These are phyloP conservation scores for Troides helena DNA, from an alignment of 2,888 invertebrate genomes.

Conservation along the genomic window DNA sequence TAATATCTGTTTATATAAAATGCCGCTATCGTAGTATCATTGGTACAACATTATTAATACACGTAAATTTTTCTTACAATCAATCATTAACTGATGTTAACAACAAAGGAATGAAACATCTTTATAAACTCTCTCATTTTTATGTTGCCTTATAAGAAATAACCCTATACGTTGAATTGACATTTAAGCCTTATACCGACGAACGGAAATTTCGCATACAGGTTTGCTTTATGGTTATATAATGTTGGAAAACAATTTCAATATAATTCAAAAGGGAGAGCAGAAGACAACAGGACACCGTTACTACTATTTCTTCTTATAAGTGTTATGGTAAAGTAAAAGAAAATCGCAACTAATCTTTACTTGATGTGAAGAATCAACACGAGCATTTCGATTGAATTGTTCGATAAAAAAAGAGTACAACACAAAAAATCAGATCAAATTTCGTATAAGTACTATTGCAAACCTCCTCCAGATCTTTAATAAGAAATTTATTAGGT, in stretches of 20 bases:
- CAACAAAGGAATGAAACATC: slow-evolving; percentile 24
- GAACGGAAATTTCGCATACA: neutral
- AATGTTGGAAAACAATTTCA: neutral
- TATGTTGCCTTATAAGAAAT: slow-evolving; percentile 14
- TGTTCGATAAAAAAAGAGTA: too few relatives aligned
- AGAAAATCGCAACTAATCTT: too few relatives aligned
- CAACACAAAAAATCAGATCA: too few relatives aligned
- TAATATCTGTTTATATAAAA: slow-evolving; percentile 40
- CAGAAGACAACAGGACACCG: too few relatives aligned
- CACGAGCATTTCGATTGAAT: too few relatives aligned
- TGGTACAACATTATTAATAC: slow-evolving; percentile 14
- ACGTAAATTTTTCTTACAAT: slow-evolving; percentile 9
- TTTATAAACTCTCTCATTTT: slow-evolving; percentile 24
- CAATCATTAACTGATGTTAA: slow-evolving; percentile 14
- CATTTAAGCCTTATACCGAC: slow-evolving; percentile 27
- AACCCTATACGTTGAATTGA: slow-evolving; percentile 20
- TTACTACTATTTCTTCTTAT: too few relatives aligned
- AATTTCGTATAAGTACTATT: too few relatives aligned
- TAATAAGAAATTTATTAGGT: neutral
- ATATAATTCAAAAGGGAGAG: neutral
- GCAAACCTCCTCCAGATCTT: too few relatives aligned
- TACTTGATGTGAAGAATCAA: too few relatives aligned
- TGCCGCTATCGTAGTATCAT: slow-evolving; percentile 35
- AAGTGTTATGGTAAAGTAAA: too few relatives aligned
- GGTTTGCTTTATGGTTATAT: neutral